These are phyloP conservation scores for Chrysemys picta DNA, from an alignment of 2,113 vertebrate species.

Conservation along the genomic window DNA sequence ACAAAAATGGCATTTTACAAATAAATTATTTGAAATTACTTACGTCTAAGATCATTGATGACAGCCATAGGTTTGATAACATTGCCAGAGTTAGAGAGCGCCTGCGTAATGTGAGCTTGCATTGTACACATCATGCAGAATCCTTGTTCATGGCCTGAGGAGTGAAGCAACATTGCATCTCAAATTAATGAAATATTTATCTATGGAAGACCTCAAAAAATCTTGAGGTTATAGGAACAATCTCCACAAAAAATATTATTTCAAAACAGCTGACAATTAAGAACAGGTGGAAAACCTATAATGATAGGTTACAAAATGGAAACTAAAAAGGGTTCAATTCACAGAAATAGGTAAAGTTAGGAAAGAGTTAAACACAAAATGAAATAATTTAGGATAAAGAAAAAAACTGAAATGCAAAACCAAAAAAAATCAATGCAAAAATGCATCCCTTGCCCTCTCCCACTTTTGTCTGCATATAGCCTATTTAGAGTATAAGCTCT, in stretches of 20 bases:
- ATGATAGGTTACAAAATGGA: too few relatives aligned
- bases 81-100: constrained; percentile 90
- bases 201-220: neutral
- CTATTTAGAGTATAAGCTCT: too few relatives aligned
- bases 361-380: too few relatives aligned
- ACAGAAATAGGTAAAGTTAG: too few relatives aligned
- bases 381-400: too few relatives aligned
- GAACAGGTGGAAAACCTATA: neutral
- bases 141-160: constrained; percentile 89
- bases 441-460: neutral
- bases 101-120: constrained; percentile 94
- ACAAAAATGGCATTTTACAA: neutral
- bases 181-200: neutral
- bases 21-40: constrained; percentile 57
- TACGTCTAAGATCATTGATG: constrained; percentile 93
- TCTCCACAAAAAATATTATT: neutral
- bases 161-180: neutral
- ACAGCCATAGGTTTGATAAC: constrained; percentile 94
- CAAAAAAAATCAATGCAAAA: neutral
- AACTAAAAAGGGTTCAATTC: too few relatives aligned
- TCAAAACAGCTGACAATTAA: neutral
- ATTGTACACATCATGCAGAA: constrained; percentile 99
- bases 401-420: too few relatives aligned
- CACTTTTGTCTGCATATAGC: neutral
- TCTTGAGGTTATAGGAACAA: neutral